Evolutionary conservation across 2,888 invertebrate genomes (phyloP), one percentile per base, ranked within the genome.

Genomic region (Pyrocoelia pectoralis): DNA sequence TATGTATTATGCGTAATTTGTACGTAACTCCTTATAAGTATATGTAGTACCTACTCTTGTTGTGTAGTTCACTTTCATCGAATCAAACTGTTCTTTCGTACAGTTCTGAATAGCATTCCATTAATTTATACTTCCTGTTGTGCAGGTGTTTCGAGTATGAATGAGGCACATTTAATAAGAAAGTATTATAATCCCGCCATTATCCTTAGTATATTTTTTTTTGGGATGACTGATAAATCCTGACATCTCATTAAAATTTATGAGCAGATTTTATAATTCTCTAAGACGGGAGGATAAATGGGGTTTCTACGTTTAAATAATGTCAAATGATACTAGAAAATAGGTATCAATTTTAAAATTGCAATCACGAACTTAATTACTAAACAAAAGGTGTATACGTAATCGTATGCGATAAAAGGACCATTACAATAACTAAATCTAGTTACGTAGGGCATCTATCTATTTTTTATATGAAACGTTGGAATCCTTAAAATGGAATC

Each of bases 401-500:
- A 24, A 24, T 24, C 24, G 24, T 24, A 24, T 24, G 24, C 24
- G 24, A 24, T 6, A 24, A 24, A 24, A 24, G 5, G 12, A 40
- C 40, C n/a, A 9, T 12, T 40, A 12, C 12, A 40, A 40, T 40
- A 33, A 6, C 33, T 33, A 33, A 33, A 33, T 33, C 33, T 33
- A 33, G n/a, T n/a, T n/a, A 2, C 8, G 33, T 33, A 6, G 10
- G 33, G 8, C 8, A 33, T 24, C 24, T 28, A 9, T 15, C 19
- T 24, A 14, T 55, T 40, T 55, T 43, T 49, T 55, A 24, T 46
- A 55, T 43, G 54, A 55, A 46, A 41, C 46, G 28, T 17, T 46
- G 15, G 46, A 28, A 40, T 29, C 43, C 46, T 56, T 29, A 56
- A 56, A 56, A 56, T 46, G 49, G 46, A 56, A 56, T 56, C 56